Conservation (phyloP, 37 sponge, comb jelly and placozoan species). For the Lycopodina hypogea region DNA sequence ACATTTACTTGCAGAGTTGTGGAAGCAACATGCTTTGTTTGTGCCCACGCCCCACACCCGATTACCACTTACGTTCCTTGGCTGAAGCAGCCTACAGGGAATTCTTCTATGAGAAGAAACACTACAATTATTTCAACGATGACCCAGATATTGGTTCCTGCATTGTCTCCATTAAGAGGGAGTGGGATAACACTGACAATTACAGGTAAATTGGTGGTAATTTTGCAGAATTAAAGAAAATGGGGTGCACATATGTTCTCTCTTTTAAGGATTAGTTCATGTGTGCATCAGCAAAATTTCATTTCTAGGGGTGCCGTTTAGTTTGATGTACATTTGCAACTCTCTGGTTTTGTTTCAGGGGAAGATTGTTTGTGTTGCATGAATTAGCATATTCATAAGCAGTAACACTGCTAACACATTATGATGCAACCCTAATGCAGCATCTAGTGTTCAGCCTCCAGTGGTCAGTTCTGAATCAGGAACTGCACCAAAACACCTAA, state of each 20-base stretch:
- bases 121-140: conserved; percentile 84
- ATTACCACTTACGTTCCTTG: conserved; percentile 36
- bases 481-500: too few relatives aligned
- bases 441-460: too few relatives aligned
- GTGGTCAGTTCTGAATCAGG: too few relatives aligned
- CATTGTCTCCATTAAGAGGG: conserved; percentile 80
- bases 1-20: conserved; percentile 23
- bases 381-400: too few relatives aligned
- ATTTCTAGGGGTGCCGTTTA: too few relatives aligned
- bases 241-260: neutral
- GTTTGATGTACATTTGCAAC: too few relatives aligned
- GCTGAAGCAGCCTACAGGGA: conserved; percentile 63
- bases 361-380: too few relatives aligned
- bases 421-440: too few relatives aligned
- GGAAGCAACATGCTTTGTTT: conserved; percentile 36
- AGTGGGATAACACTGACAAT: conserved; percentile 47
- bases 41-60: conserved; percentile 23
- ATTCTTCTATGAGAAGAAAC: conserved; percentile 68
- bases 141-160: conserved; percentile 86
- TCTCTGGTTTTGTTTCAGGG: too few relatives aligned
- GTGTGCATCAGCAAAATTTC: neutral
- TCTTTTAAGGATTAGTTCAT: neutral
- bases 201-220: conserved; percentile 44
- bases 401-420: too few relatives aligned
- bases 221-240: neutral